Conservation (phyloP, 2,888 invertebrate species). For the Stenotaenia linearis region DNA sequence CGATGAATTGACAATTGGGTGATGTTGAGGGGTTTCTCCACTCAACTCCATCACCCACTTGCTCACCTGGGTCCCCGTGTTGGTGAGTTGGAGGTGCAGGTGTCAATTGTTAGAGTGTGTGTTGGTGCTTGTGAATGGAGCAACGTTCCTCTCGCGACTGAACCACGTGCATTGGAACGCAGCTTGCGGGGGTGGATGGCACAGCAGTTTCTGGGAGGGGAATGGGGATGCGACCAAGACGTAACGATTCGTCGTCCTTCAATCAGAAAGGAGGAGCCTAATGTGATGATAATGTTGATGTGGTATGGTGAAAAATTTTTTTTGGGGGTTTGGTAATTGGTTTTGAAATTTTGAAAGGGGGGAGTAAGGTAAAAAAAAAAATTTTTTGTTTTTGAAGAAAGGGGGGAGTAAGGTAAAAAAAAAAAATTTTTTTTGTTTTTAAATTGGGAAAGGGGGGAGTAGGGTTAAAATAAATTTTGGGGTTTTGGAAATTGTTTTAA, state of each 20-base stretch:
- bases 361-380: no score
- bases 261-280: not conserved
- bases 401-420: no score
- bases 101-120: not conserved
- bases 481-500: no score
- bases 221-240: not conserved
- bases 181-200: not conserved
- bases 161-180: conserved; percentile 19
- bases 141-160: not conserved
- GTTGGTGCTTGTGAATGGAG: not conserved
- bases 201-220: not conserved
- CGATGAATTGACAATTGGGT: not conserved
- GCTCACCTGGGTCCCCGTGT: not conserved
- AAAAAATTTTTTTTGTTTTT: no score
- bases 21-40: not conserved
- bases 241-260: not conserved
- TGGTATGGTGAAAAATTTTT: no score
- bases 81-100: not conserved
- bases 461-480: no score
- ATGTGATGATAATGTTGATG: not conserved
- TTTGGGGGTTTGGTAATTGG: no score
- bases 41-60: conserved; percentile 19
- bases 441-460: no score
- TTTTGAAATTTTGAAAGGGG: no score
- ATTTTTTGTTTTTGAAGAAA: no score